These are phyloP conservation scores for Tethya wilhelma DNA, from an alignment of 37 sponge, comb jelly and placozoan species.

Conservation along the genomic window DNA sequence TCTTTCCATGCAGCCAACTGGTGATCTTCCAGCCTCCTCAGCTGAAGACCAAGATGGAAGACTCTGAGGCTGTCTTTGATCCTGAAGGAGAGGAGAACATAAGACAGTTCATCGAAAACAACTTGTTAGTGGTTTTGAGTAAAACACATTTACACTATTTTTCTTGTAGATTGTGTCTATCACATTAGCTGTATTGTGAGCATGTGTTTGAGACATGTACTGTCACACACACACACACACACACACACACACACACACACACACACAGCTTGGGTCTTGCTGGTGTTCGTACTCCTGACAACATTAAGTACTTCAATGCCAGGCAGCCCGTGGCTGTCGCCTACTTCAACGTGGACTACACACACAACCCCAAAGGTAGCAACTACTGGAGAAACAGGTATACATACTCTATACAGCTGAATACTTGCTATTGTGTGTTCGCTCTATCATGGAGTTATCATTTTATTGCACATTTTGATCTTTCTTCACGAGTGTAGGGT, in stretches of 20 bases:
- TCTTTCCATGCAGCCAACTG: constrained; percentile 56
- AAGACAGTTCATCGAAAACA: constrained; percentile 43
- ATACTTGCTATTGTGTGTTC: background rate
- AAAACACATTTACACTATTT: background rate
- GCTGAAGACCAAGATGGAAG: constrained; percentile 85
- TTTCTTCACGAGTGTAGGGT: constrained; percentile 37
- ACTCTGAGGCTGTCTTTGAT: constrained; percentile 31
- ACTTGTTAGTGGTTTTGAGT: constrained; percentile 29
- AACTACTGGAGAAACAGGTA: constrained; percentile 92
- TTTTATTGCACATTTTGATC: no score
- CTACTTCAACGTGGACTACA: constrained; percentile 85
- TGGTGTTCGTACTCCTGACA: constrained; percentile 75
- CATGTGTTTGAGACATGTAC: background rate
- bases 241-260: no score
- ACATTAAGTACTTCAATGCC: constrained; percentile 60
- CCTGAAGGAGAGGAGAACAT: constrained; percentile 43
- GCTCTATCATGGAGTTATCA: no score
- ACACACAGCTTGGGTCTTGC: constrained; percentile 86
- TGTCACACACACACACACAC: no score
- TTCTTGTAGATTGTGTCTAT: background rate
- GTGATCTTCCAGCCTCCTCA: constrained; percentile 81
- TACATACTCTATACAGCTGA: background rate
- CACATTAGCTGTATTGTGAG: background rate
- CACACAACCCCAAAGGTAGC: constrained; percentile 84
- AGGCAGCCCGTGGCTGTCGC: constrained; percentile 76